phyloP scores from a whole-genome alignment of 2,888 invertebrate genomes.

The Ennomos fuscantarius region DNA sequence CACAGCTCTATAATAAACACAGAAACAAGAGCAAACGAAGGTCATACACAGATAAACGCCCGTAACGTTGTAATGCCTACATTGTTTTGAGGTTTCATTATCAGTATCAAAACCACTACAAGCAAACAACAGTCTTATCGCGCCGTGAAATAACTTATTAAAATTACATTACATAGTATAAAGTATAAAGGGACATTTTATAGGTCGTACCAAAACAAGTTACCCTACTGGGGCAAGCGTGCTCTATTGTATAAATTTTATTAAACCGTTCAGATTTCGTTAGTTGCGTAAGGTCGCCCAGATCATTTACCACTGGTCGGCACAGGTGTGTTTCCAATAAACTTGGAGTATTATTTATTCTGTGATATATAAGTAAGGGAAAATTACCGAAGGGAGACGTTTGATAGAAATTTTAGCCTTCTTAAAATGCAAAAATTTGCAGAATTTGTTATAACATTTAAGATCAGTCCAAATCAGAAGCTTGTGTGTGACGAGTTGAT shows the following conservation, averaged over 20 bases:
- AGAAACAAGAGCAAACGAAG: too few species aligned
- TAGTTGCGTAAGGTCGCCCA: not conserved
- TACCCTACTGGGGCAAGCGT: not conserved
- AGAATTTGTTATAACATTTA: too few species aligned
- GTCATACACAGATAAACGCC: too few species aligned
- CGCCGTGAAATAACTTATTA: conserved; percentile 1
- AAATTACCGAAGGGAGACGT: too few species aligned
- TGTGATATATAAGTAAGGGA: too few species aligned
- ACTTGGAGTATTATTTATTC: too few species aligned
- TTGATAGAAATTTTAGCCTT: too few species aligned
- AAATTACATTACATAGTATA: not conserved
- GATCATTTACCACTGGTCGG: not conserved
- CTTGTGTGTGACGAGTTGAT: too few species aligned
- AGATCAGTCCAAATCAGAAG: too few species aligned
- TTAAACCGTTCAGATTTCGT: not conserved
- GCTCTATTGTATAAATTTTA: not conserved
- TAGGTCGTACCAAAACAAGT: conserved; percentile 3
- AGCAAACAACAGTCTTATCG: conserved; percentile 2
- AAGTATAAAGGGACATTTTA: conserved; percentile 2
- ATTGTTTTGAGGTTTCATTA: not conserved
- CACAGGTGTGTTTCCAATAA: not conserved
- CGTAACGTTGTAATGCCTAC: too few species aligned
- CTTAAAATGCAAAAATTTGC: too few species aligned
- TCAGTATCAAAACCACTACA: not conserved
- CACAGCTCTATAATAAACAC: too few species aligned